A percentile compares a stretch with the other conserved stretches of the same genome.
Evolutionary conservation across 2,888 invertebrate species (phyloP).

Genomic region (Caenorhabditis drosophilae): DNA sequence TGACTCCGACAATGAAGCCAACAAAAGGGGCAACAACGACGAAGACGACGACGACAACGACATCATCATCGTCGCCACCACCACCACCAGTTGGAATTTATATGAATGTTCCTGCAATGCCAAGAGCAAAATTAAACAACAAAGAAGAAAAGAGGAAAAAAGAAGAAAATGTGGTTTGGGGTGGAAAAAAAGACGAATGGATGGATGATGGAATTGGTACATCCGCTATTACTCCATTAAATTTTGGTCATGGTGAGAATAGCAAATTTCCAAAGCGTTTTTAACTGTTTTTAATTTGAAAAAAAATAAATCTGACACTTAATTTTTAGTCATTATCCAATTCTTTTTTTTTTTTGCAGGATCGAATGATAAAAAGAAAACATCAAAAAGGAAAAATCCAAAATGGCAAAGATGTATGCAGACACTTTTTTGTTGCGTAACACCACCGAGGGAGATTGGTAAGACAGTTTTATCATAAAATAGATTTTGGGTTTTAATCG

Average conservation of each 20-base stretch:
- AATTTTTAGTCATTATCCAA: no score
- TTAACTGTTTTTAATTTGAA: no score
- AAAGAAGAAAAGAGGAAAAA: not conserved
- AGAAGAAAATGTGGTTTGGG: constrained; percentile 26
- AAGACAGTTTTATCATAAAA: no score
- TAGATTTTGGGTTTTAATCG: constrained; percentile 9
- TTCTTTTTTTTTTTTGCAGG: constrained; percentile 10
- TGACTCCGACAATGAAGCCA: constrained; percentile 18
- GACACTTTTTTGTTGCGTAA: constrained; percentile 85
- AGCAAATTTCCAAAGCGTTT: no score
- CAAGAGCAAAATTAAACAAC: constrained; percentile 18
- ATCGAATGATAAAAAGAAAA: constrained; percentile 29
- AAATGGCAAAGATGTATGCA: constrained; percentile 80
- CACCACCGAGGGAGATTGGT: constrained; percentile 64
- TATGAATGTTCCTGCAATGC: constrained; percentile 33
- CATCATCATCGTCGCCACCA: not conserved
- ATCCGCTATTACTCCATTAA: constrained; percentile 16
- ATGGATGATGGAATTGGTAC: constrained; percentile 8
- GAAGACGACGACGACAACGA: constrained; percentile 22
- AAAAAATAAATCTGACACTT: no score
- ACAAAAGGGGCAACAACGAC: no score
- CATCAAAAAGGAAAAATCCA: constrained; percentile 72
- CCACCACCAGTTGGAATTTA: constrained; percentile 12
- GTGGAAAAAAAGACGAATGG: constrained; percentile 11
- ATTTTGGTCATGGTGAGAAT: constrained; percentile 7